Evolutionary conservation across 2,888 invertebrate genomes (phyloP), one percentile per base, ranked within the genome.

Genomic region (Argynnis bischoffii): DNA sequence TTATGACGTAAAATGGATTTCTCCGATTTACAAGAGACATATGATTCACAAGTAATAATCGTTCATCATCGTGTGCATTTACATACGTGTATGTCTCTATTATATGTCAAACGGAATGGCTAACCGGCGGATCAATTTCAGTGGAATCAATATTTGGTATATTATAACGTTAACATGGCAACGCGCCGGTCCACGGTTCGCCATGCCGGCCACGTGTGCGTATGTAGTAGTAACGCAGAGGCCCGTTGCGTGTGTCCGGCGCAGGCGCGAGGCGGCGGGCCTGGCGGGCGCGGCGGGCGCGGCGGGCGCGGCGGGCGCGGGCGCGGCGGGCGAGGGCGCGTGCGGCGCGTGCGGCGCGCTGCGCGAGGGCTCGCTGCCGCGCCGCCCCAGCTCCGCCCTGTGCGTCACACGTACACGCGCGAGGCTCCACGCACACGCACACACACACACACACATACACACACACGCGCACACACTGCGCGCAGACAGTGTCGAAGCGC

Each of bases 341-440:
- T 75, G 77, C 77, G 72, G 79, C 78, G 79, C 82, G 84, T 82
- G 83, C 81, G 71, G 83, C 79, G 79, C 78, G 72, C 72, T 67
- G 64, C 72, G 77, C 53, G 77, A 75, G 64, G 81, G 81, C 79
- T 83, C 86, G 59, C 81, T 83, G 78, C 85, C 86, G 79, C 86
- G 88, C 73, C 81, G 87, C 54, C 81, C 87, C 78, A 78, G 80
- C 85, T 79, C 85, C 73, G 87, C 88, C 78, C 81, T 85, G 86
- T 85, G 71, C 75, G 73, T 69, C 65, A 18, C 14, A 18, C 59
- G 61, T 70, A 53, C 60, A 8, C 70, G 54, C 68, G 21, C 70
- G 57, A 50, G 61, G 51, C 69, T 50, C 16, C 50, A 2, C 50
- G 35, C 51, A 60, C 50, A 41, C 16, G 8, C 65, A 26, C 15